Conservation (phyloP, 2,797 vertebrate species). For the Loris lydekkerianus region DNA sequence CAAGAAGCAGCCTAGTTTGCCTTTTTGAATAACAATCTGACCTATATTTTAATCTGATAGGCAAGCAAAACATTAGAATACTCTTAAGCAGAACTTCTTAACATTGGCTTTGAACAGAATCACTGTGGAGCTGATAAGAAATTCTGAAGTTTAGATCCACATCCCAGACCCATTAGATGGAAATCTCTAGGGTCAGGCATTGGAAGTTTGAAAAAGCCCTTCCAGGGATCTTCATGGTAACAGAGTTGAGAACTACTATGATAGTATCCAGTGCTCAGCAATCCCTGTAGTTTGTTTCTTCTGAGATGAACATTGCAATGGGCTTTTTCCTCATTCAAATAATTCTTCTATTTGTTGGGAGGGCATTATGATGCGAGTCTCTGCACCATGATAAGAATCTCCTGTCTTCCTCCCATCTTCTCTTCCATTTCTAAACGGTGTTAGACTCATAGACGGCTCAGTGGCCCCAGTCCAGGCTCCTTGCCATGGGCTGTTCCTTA, state of each 20-base stretch:
- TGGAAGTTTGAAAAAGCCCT: background rate
- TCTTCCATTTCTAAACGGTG: background rate
- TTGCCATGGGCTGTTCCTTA: background rate
- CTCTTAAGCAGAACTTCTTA: background rate
- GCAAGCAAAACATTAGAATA: background rate
- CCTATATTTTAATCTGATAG: background rate
- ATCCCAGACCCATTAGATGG: background rate
- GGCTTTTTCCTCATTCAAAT: background rate
- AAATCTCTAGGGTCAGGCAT: background rate
- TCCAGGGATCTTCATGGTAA: background rate
- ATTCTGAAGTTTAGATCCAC: background rate
- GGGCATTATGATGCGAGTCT: background rate
- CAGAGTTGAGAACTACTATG: background rate
- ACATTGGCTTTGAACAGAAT: background rate
- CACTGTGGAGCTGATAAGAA: background rate
- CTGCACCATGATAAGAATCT: background rate
- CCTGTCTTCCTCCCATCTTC: background rate
- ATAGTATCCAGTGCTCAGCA: background rate
- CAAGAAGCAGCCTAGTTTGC: background rate
- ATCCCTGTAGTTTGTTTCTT: background rate
- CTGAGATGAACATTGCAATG: background rate
- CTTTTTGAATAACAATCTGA: background rate
- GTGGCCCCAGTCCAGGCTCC: background rate
- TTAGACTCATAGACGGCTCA: rapidly evolving
- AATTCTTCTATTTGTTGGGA: background rate